Conservation (phyloP, 2,888 invertebrate genomes). For the Lottia scabra region DNA sequence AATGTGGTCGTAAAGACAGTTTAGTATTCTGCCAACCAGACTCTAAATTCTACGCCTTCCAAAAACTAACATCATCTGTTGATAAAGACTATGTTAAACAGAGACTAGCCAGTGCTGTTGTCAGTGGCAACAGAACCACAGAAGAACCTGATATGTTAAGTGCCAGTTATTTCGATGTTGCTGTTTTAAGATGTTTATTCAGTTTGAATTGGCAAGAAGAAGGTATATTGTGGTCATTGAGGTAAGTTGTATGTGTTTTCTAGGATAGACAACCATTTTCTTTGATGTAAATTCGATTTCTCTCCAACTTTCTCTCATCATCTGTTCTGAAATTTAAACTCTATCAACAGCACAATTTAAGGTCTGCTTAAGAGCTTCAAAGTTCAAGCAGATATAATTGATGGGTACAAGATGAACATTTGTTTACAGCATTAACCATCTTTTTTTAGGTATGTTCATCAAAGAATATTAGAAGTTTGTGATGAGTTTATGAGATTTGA, state of each 20-base stretch:
- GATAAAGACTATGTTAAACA: constrained; percentile 85
- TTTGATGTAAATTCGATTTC: neutral
- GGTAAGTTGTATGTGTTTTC: constrained; percentile 15
- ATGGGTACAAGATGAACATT: too few species aligned
- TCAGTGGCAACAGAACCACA: constrained; percentile 54
- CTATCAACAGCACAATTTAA: too few species aligned
- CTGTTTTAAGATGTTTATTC: constrained; percentile 94
- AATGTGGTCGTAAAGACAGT: constrained; percentile 58
- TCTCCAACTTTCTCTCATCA: too few species aligned
- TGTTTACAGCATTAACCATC: too few species aligned
- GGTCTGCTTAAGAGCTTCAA: too few species aligned
- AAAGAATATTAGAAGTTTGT: constrained; percentile 84
- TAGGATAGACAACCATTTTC: neutral
- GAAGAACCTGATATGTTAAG: constrained; percentile 58
- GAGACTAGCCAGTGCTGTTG: constrained; percentile 65
- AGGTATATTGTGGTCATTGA: constrained; percentile 96
- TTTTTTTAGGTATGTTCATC: constrained; percentile 57
- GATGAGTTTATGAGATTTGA: constrained; percentile 83
- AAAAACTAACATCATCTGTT: constrained; percentile 72
- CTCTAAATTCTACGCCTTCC: constrained; percentile 40
- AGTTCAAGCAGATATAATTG: too few species aligned
- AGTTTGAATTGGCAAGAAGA: constrained; percentile 98
- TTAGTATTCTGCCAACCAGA: constrained; percentile 50
- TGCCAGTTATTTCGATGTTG: constrained; percentile 96
- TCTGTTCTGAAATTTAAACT: too few species aligned